A percentile compares a stretch with the other conserved stretches of the same genome.
These are phyloP conservation scores for Ophion slaviceki DNA, from an alignment of 2,888 invertebrate species.

Conservation along the genomic window DNA sequence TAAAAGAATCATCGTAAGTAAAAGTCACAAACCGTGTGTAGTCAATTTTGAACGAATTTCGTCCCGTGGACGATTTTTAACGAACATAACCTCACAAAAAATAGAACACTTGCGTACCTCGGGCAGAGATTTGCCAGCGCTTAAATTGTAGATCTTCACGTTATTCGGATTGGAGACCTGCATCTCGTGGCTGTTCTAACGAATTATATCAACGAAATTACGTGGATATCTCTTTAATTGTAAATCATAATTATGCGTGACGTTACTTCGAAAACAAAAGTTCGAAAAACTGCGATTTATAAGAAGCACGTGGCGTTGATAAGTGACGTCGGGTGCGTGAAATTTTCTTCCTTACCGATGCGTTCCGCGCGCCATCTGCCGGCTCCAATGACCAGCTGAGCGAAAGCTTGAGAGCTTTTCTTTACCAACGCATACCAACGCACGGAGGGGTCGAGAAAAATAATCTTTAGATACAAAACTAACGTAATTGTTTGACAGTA, in stretches of 20 bases:
- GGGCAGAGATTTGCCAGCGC: slow-evolving; percentile 97
- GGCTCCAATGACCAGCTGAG: background rate
- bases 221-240: background rate
- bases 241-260: slow-evolving; percentile 26
- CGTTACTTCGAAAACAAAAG: slow-evolving; percentile 17
- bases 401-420: background rate
- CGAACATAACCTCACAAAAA: slow-evolving; percentile 37
- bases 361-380: background rate
- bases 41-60: background rate
- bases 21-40: background rate
- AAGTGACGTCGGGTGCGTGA: background rate
- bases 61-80: background rate
- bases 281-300: slow-evolving; percentile 32
- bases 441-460: background rate
- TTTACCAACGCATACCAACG: slow-evolving; percentile 15
- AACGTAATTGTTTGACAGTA: slow-evolving; percentile 57
- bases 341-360: background rate
- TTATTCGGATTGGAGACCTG: slow-evolving; percentile 97
- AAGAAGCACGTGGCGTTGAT: slow-evolving; percentile 52
- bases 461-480: slow-evolving; percentile 21
- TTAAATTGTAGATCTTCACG: slow-evolving; percentile 98
- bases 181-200: slow-evolving; percentile 85
- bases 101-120: slow-evolving; percentile 88
- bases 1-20: background rate
- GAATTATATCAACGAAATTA: slow-evolving; percentile 10